phyloP scores from a whole-genome alignment of 1,140 invertebrate species.

The Pentalonia nigronervosa region DNA sequence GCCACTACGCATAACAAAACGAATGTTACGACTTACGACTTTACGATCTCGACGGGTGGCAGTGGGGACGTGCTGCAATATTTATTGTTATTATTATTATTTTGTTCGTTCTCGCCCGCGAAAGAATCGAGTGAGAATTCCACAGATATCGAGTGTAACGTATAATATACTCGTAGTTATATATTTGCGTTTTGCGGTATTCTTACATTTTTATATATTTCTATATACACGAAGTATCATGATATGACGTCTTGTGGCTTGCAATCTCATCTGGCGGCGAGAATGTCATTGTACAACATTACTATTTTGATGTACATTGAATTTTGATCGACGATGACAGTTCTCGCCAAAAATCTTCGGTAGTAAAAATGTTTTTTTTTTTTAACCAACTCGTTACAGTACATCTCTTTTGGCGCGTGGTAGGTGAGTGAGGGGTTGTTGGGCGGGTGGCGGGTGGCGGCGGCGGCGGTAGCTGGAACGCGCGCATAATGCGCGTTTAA shows the following conservation, averaged over 20 bases:
- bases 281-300: too few relatives aligned
- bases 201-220: too few relatives aligned
- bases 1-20: not conserved
- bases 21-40: conserved; percentile 5
- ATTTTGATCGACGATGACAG: not conserved
- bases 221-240: too few relatives aligned
- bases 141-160: not conserved
- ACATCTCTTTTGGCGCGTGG: not conserved
- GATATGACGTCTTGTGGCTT: too few relatives aligned
- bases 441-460: not conserved
- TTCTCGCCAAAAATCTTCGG: not conserved
- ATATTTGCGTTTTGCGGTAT: not conserved
- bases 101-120: not conserved
- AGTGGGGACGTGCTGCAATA: not conserved
- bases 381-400: not conserved
- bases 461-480: not conserved
- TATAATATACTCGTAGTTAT: not conserved
- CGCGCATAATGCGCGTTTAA: not conserved
- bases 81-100: not conserved
- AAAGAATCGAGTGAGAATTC: not conserved
- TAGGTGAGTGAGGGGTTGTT: not conserved
- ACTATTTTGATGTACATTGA: too few relatives aligned
- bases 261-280: too few relatives aligned
- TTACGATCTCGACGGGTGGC: not conserved
- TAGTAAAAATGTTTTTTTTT: not conserved